phyloP scores from a whole-genome alignment of 2,113 vertebrate species.

The Xenopus tropicalis region UCB_Xtro_10.0 CM004449.2:9161001-9161500 shows the following conservation, averaged over 20 bases:
- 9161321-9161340: conserved; percentile 41
- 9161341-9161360: too few relatives aligned
- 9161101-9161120: too few relatives aligned
- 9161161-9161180: conserved; percentile 73
- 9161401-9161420: too few relatives aligned
- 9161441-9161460: too few relatives aligned
- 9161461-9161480: too few relatives aligned
- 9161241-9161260: conserved; percentile 89
- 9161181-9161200: conserved; percentile 98
- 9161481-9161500: too few relatives aligned
- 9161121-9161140: background rate
- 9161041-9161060: conserved; percentile 95
- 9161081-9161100: conserved; percentile 88
- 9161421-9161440: too few relatives aligned
- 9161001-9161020: conserved; percentile 98
- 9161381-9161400: too few relatives aligned
- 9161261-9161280: conserved; percentile 88
- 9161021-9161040: conserved; percentile 91
- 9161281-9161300: conserved; percentile 90
- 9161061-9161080: conserved; percentile 80
- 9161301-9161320: conserved; percentile 92
- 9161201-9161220: conserved; percentile 81
- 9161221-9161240: conserved; percentile 84
- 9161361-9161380: too few relatives aligned
- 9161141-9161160: background rate